phyloP scores from a whole-genome alignment of 2,888 invertebrate species.

The Eremobia ochroleuca region DNA sequence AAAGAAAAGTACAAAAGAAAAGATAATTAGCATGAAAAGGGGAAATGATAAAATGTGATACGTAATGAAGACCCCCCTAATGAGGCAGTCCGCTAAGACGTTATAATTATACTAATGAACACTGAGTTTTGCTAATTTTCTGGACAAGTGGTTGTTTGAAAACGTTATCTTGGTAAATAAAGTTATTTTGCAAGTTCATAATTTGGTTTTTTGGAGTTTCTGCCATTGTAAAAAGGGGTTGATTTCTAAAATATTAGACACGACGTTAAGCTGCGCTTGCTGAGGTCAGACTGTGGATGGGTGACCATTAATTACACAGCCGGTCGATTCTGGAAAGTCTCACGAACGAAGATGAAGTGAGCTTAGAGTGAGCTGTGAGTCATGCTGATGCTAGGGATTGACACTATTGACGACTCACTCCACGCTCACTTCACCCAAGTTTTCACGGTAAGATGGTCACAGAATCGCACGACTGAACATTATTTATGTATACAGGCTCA shows the following conservation, averaged over 20 bases:
- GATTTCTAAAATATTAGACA: not conserved
- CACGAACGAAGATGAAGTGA: no score
- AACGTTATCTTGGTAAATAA: slow-evolving; percentile 14
- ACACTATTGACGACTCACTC: no score
- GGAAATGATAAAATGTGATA: slow-evolving; percentile 11
- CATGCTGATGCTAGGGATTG: no score
- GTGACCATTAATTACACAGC: not conserved
- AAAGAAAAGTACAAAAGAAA: not conserved
- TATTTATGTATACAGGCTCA: no score
- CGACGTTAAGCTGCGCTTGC: not conserved
- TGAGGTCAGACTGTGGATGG: not conserved
- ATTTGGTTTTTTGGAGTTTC: not conserved
- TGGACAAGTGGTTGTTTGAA: not conserved
- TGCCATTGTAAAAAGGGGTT: not conserved
- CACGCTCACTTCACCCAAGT: no score
- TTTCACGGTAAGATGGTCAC: no score
- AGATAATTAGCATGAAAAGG: slow-evolving; percentile 1
- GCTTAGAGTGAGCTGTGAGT: no score
- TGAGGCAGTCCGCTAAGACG: slow-evolving; percentile 28
- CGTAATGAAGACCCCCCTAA: slow-evolving; percentile 8
- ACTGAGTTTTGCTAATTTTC: slow-evolving; percentile 10
- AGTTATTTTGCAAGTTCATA: slow-evolving; percentile 6
- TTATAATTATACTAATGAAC: slow-evolving; percentile 32
- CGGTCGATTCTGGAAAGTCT: no score
- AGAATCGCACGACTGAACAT: no score